Evolutionary conservation across 2,113 vertebrate genomes (phyloP).

Genomic region (Engystomops pustulosus): DNA sequence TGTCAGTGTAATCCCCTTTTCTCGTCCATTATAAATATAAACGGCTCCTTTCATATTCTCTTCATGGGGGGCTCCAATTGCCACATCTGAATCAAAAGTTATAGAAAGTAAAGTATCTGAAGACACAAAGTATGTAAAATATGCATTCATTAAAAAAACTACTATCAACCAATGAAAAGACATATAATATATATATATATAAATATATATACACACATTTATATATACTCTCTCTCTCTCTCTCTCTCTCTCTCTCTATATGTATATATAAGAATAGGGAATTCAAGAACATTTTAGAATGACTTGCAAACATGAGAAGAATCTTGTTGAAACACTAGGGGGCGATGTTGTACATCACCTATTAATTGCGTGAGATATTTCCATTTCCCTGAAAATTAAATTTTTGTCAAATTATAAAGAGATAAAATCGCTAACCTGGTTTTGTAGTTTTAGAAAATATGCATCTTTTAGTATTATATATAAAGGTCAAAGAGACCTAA

Average conservation of each 20-base stretch:
- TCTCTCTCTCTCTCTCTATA: too few relatives aligned
- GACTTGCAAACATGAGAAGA: neutral
- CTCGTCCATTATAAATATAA: constrained; percentile 89
- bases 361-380: neutral
- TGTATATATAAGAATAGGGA: too few relatives aligned
- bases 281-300: too few relatives aligned
- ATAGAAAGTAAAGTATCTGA: neutral
- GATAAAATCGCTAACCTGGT: too few relatives aligned
- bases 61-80: constrained; percentile 87
- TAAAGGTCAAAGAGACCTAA: too few relatives aligned
- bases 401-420: neutral
- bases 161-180: too few relatives aligned
- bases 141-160: neutral
- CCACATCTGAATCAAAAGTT: constrained; percentile 75
- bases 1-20: constrained; percentile 73
- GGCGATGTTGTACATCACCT: constrained; percentile 38
- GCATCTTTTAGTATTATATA: too few relatives aligned
- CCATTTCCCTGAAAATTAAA: neutral
- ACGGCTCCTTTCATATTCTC: constrained; percentile 78
- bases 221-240: too few relatives aligned
- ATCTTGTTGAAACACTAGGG: neutral
- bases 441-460: too few relatives aligned
- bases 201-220: too few relatives aligned
- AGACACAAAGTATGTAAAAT: neutral
- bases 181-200: too few relatives aligned